phyloP scores from a whole-genome alignment of 2,888 invertebrate genomes.

The Spodoptera exigua region DNA sequence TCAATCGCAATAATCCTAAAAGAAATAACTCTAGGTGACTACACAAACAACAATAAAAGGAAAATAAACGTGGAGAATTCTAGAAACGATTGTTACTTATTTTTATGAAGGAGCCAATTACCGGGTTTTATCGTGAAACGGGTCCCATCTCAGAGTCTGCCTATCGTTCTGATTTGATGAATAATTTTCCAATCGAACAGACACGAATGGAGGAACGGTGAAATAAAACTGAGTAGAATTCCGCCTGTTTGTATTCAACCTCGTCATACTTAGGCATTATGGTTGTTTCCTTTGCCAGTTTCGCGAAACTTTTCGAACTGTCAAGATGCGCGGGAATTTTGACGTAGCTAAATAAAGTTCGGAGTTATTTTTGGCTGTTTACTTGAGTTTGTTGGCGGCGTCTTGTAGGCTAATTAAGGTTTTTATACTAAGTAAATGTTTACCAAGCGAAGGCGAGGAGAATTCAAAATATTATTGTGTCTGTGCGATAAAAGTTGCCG shows the following conservation, averaged over 20 bases:
- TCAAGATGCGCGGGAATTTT: constrained; percentile 7
- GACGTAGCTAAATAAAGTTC: constrained; percentile 16
- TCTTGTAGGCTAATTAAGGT: constrained; percentile 10
- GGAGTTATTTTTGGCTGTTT: constrained; percentile 16
- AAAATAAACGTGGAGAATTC: constrained; percentile 43
- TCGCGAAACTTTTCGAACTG: constrained; percentile 4
- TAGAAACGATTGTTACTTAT: constrained; percentile 43
- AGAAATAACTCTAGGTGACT: constrained; percentile 16
- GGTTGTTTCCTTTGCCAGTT: constrained; percentile 12
- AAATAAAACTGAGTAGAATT: constrained; percentile 55
- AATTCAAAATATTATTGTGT: constrained; percentile 9
- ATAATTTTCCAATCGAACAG: constrained; percentile 77
- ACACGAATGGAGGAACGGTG: constrained; percentile 57
- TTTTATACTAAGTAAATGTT: constrained; percentile 13
- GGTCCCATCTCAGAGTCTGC: constrained; percentile 57
- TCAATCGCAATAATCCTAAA: background rate
- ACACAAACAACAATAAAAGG: constrained; percentile 43
- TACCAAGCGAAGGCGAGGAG: background rate
- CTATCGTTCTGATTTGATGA: constrained; percentile 77
- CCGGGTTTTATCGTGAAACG: constrained; percentile 66
- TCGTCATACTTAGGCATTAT: constrained; percentile 7
- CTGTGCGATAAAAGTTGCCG: constrained; percentile 9
- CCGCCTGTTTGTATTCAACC: constrained; percentile 16
- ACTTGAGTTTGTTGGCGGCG: background rate
- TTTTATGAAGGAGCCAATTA: constrained; percentile 74